A percentile compares a stretch with the other conserved stretches of the same genome.
These are phyloP conservation scores for Pediacus dermestoides DNA, from an alignment of 2,888 invertebrate genomes.

Conservation along the genomic window DNA sequence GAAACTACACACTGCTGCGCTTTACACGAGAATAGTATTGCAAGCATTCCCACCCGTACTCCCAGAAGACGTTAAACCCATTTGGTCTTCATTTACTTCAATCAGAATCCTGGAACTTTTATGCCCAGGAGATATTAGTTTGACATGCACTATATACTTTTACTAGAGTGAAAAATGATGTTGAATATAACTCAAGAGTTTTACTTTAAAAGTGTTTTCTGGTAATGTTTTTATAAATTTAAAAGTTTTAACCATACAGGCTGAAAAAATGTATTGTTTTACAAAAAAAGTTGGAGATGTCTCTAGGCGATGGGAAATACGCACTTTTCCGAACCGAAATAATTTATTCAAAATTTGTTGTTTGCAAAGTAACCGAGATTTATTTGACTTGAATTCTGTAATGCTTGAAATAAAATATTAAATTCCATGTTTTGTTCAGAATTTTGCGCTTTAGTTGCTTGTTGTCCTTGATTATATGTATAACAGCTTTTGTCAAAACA, in stretches of 20 bases:
- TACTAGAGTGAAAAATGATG: slow-evolving; percentile 45
- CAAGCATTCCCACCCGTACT: slow-evolving; percentile 19
- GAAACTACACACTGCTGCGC: slow-evolving; percentile 16
- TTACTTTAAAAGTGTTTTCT: slow-evolving; percentile 29
- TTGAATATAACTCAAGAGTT: slow-evolving; percentile 38
- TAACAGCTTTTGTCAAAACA: too few species aligned
- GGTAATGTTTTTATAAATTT: slow-evolving; percentile 5
- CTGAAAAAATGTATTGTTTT: slow-evolving; percentile 2
- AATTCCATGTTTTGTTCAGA: too few species aligned
- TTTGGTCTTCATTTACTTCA: slow-evolving; percentile 49
- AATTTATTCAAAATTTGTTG: too few species aligned
- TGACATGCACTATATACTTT: slow-evolving; percentile 42
- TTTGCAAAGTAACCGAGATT: too few species aligned
- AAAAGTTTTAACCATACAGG: slow-evolving; percentile 2
- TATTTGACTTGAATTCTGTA: too few species aligned
- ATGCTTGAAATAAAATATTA: too few species aligned
- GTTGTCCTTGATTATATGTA: too few species aligned
- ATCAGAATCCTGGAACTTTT: slow-evolving; percentile 45
- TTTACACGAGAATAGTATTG: slow-evolving; percentile 13
- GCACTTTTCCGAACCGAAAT: too few species aligned
- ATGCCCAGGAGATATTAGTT: slow-evolving; percentile 47
- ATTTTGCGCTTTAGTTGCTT: too few species aligned
- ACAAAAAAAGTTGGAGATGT: too few species aligned
- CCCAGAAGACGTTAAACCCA: slow-evolving; percentile 43
- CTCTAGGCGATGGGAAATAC: too few species aligned